Evolutionary conservation across 2,113 vertebrate species (phyloP).

Genomic region (Nicator chloris): DNA sequence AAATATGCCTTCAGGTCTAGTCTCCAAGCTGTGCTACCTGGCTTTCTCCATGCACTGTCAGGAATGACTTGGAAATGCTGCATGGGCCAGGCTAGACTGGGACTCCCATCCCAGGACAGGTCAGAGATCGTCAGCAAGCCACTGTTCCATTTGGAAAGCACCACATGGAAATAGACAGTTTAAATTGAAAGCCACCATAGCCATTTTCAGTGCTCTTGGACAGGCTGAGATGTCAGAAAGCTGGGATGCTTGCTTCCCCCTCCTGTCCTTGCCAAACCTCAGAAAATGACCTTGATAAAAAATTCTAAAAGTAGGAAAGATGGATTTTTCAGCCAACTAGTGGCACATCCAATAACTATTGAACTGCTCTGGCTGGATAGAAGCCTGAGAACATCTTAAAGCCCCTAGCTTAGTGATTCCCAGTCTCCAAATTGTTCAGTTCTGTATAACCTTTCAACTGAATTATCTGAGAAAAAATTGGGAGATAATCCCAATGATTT

Average conservation of each 20-base stretch:
- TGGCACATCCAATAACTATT: constrained; percentile 55
- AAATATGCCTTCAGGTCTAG: not conserved
- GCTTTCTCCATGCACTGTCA: not conserved
- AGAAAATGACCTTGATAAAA: constrained; percentile 5
- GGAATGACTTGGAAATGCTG: not conserved
- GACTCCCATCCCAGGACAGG: not conserved
- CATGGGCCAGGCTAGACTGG: not conserved
- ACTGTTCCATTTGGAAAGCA: not conserved
- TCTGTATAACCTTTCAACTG: constrained; percentile 30
- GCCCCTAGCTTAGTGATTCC: not conserved
- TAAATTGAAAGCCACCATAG: not conserved
- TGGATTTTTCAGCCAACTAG: constrained; percentile 56
- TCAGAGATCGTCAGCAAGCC: not conserved
- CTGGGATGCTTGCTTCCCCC: not conserved
- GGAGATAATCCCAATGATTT: constrained; percentile 31
- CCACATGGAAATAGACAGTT: fast-evolving
- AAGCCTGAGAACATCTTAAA: not conserved
- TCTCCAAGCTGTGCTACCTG: not conserved
- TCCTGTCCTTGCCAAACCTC: constrained; percentile 19
- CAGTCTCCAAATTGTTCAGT: not conserved
- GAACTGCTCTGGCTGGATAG: not conserved
- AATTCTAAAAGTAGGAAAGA: not conserved
- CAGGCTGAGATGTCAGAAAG: not conserved
- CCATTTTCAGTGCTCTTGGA: not conserved
- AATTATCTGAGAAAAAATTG: constrained; percentile 62